Percentiles rank a stretch among this genome's conserved stretches.
These are phyloP conservation scores for Axis porcinus DNA, from an alignment of 2,113 vertebrate genomes.

Conservation along the genomic window DNA sequence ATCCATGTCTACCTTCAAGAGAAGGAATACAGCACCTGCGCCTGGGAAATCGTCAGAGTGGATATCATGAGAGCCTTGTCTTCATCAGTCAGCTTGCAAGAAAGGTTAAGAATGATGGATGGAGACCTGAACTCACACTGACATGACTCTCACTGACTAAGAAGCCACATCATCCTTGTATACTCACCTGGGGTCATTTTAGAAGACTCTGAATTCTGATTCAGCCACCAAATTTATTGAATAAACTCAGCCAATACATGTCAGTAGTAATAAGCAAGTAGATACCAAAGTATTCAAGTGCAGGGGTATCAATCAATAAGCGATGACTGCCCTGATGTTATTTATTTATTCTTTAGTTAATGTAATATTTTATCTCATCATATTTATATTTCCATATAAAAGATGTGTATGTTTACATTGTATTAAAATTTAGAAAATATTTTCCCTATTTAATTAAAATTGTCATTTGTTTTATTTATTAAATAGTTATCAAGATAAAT, in stretches of 20 bases:
- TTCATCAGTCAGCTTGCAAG: background rate
- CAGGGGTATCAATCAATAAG: fast-evolving
- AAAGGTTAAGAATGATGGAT: background rate
- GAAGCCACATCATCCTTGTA: background rate
- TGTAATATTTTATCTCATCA: background rate
- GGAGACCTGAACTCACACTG: background rate
- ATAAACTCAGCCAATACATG: background rate
- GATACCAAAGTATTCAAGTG: fast-evolving
- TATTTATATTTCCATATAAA: background rate
- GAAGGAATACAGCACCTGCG: background rate
- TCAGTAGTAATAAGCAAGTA: background rate
- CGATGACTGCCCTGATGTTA: fast-evolving
- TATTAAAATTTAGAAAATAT: background rate
- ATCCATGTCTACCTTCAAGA: background rate
- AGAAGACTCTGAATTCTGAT: background rate
- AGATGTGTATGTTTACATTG: background rate
- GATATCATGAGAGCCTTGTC: background rate
- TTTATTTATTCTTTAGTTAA: background rate
- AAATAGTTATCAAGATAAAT: background rate
- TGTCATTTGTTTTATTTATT: background rate
- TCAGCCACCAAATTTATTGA: background rate
- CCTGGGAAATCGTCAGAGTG: background rate
- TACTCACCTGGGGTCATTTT: background rate
- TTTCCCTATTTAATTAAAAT: background rate
- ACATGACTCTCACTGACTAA: background rate